Conservation (phyloP, 2,113 vertebrate genomes). For the Taurulus bubalis region DNA sequence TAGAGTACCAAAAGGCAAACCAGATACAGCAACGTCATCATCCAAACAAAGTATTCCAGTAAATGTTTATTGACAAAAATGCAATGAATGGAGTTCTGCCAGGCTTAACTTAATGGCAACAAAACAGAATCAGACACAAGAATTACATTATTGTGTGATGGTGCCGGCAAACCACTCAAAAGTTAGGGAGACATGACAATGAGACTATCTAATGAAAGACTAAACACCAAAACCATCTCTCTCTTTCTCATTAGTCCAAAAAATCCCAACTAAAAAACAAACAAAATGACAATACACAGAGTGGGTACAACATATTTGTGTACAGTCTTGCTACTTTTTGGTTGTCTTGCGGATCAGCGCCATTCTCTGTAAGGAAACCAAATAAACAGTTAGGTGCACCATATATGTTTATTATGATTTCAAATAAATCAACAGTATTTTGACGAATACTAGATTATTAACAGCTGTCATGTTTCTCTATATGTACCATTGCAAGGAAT, state of each 20-base stretch:
- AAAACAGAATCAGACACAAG: constrained; percentile 44
- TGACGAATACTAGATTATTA: not conserved
- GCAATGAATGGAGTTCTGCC: constrained; percentile 54
- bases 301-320: constrained; percentile 40
- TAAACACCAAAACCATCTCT: constrained; percentile 18
- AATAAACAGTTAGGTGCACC: not conserved
- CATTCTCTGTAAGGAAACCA: constrained; percentile 91
- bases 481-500: not conserved
- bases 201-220: constrained; percentile 35
- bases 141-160: constrained; percentile 50
- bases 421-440: not conserved
- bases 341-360: constrained; percentile 99
- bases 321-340: constrained; percentile 90
- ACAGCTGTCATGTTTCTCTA: not conserved
- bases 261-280: constrained; percentile 10
- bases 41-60: constrained; percentile 51
- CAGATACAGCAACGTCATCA: constrained; percentile 26
- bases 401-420: not conserved
- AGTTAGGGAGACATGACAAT: constrained; percentile 41
- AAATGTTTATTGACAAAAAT: constrained; percentile 73
- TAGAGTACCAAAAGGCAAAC: constrained; percentile 33
- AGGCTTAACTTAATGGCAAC: constrained; percentile 54
- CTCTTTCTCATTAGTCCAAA: constrained; percentile 23
- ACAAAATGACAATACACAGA: constrained; percentile 31
- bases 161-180: constrained; percentile 60